Evolutionary conservation across 2,113 vertebrate genomes (phyloP).

Genomic region (Psammodynastes pulverulentus): DNA sequence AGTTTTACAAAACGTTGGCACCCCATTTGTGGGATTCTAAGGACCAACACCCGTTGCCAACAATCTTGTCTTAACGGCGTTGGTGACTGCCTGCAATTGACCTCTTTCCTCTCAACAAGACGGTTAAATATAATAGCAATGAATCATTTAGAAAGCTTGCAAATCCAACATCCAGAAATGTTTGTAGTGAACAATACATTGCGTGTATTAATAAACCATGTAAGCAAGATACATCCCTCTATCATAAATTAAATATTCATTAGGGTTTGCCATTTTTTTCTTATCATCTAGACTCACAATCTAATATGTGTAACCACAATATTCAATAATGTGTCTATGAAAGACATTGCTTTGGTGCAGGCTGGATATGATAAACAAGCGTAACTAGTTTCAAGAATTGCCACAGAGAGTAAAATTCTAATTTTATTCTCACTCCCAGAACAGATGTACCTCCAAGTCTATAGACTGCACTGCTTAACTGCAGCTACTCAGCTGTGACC

Average conservation of each 20-base stretch:
- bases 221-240: constrained; percentile 67
- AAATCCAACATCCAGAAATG: constrained; percentile 41
- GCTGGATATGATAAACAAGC: constrained; percentile 71
- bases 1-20: constrained; percentile 16
- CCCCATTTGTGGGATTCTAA: constrained; percentile 3
- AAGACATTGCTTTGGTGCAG: constrained; percentile 40
- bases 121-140: constrained; percentile 38
- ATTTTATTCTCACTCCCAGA: constrained; percentile 83
- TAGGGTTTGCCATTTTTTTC: constrained; percentile 63
- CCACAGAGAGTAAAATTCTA: constrained; percentile 86
- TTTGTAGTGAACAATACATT: constrained; percentile 52
- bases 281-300: constrained; percentile 58
- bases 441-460: constrained; percentile 86
- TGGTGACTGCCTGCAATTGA: neutral
- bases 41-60: fast-evolving
- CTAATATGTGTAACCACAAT: constrained; percentile 50
- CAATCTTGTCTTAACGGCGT: fast-evolving
- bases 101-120: constrained; percentile 5
- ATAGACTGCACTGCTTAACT: constrained; percentile 85
- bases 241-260: constrained; percentile 76
- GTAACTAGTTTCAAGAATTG: constrained; percentile 76
- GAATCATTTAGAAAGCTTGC: constrained; percentile 52
- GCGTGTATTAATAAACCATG: constrained; percentile 32
- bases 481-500: constrained; percentile 87
- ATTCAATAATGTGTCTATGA: constrained; percentile 34